Evolutionary conservation across 2,113 vertebrate species (phyloP), one percentile per base, ranked within the genome.

Genomic region (Bos indicus): DNA sequence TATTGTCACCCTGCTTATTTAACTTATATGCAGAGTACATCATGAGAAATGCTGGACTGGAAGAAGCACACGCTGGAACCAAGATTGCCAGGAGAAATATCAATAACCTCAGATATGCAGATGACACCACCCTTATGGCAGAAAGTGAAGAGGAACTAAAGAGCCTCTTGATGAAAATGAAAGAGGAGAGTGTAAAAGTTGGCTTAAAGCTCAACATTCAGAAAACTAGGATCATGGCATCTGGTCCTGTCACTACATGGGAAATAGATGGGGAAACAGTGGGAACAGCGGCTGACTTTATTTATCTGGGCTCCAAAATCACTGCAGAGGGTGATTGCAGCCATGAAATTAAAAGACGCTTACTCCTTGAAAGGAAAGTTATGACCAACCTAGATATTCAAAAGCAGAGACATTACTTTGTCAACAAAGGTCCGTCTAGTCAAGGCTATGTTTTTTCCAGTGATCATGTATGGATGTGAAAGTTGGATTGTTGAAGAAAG

Each of bases 351-450:
- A 36, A 67, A 36, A 67, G 17, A 10, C 1, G 2, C 17, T 67
- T 67, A 36, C 9, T 36, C 4, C 64, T 67, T 67, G 33, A 17
- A 36, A 67, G 64, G 33, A 36, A 10, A 36, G 33, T 67, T 62
- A 62, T 33, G 28, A 62, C 60, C 60, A 62, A 14, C 28, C 14
- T 62, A 62, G 28, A 33, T 67, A n/a, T 67, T 67, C 10, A 67
- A 67, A 67, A 67, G 33, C 16, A 36, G 17, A 19, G 33, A 67
- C 19, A n/a, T 67, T 36, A 67, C 64, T 36, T 67, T 19, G 64
- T 17, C 33, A 36, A 36, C 33, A n/a, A 36, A 36, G 4, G 4
- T 67, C 16, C 0, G 0, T 36, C 33, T 67, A 67, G n/a, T 36
- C 33, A 67, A 19, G 17, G 33, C 64, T 67, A 67, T 67, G 16